These are phyloP conservation scores for Perodicticus potto DNA, from an alignment of 2,797 vertebrate species.

Conservation along the genomic window DNA sequence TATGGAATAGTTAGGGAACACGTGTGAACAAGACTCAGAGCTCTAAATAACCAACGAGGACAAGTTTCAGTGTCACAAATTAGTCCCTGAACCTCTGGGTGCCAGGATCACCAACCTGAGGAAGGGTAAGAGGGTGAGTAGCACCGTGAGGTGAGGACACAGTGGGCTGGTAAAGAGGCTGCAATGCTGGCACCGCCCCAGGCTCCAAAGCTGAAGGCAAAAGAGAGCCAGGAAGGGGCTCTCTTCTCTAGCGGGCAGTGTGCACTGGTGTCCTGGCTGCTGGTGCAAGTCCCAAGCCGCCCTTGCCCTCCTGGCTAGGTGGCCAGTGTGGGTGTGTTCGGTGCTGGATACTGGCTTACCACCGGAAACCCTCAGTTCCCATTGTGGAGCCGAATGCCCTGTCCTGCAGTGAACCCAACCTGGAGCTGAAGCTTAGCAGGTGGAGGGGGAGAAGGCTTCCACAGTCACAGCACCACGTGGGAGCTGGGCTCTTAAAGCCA, in stretches of 20 bases:
- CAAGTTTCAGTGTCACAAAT: fast-evolving
- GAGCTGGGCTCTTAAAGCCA: neutral
- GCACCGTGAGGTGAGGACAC: neutral
- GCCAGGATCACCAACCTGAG: neutral
- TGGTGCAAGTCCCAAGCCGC: fast-evolving
- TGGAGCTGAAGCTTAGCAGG: fast-evolving
- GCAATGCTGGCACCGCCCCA: neutral
- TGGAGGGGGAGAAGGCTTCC: neutral
- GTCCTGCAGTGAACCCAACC: neutral
- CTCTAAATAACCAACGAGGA: neutral
- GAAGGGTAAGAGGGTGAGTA: neutral
- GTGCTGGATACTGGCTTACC: neutral
- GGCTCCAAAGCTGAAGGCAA: neutral
- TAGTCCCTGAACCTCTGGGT: neutral
- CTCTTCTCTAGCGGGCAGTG: fast-evolving
- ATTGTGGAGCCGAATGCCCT: neutral
- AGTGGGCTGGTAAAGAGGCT: neutral
- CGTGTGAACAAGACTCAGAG: neutral
- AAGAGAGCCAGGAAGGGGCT: neutral
- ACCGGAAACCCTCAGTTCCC: neutral
- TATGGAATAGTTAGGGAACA: neutral
- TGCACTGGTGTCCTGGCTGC: neutral
- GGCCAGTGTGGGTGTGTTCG: neutral
- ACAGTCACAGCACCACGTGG: neutral
- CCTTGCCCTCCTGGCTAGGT: neutral